Evolutionary conservation across 2,113 vertebrate species (phyloP), one percentile per base, ranked within the genome.

Genomic region (Chaetura pelagica): DNA sequence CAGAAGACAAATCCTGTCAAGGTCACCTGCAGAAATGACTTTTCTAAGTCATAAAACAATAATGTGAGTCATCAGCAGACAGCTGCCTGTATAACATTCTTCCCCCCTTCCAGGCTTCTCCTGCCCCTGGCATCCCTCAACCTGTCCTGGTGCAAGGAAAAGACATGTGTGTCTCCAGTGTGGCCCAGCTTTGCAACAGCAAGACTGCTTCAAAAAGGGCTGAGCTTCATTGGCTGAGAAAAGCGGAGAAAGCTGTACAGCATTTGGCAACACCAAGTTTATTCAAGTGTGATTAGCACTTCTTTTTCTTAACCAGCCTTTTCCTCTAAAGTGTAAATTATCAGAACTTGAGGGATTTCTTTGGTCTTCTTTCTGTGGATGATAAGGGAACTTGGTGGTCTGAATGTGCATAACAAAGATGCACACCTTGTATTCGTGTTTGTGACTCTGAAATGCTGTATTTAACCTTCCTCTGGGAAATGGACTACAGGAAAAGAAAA

Each of bases 1-100:
- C 81, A 87, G 68, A 80, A 76, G 63, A 77, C 79, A 94, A 97
- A 61, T 26, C 82, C 78, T 79, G 76, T 95, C 92, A 93, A 93
- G 61, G 83, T 96, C 90, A 87, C 71, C 92, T 86, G 48, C 63
- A 97, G 94, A 97, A 58, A 38, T 55, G 35, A 82, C n/a, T 95
- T 93, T 91, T 94, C 84, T 91, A 86, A 95, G 88, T 95, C 94
- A 81, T 90, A 96, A 97, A 91, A 66, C 73, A 94, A 74, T 84
- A 84, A 27, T 9, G 30, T 51, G 32, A 32, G 63, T 72, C 69
- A 48, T 67, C 26, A 72, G 52, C 32, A 84, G 87, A 71, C 12
- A 87, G 23, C 24, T 84, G 74, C 40, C 23, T 46, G 10, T 42
- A 49, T 57, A 79, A 48, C 2, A 4, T 20, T 69, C 19, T 64